Percentiles rank a stretch among this genome's conserved stretches.
These are phyloP conservation scores for Platichthys flesus DNA, from an alignment of 2,113 vertebrate species.

Conservation along the genomic window DNA sequence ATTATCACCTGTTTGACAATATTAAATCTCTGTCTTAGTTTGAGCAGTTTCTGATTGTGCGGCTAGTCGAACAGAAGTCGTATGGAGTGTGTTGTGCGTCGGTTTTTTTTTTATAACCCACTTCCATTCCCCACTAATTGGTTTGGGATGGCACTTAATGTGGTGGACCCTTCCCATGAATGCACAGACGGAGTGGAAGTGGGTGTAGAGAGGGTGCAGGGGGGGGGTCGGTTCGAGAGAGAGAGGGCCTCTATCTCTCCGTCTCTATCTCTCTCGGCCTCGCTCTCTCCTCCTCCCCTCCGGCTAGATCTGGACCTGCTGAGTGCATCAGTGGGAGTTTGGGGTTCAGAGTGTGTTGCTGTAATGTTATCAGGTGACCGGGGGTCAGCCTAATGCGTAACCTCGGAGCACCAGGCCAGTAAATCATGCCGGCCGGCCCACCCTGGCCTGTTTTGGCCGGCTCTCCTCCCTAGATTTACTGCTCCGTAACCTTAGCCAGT, in stretches of 20 bases:
- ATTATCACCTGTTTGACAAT: background rate
- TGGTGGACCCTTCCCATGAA: background rate
- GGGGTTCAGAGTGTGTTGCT: conserved; percentile 80
- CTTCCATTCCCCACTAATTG: background rate
- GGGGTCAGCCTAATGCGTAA: conserved; percentile 81
- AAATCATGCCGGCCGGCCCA: conserved; percentile 80
- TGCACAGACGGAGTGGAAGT: background rate
- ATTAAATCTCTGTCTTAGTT: background rate
- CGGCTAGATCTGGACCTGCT: conserved; percentile 69
- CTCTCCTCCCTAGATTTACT: conserved; percentile 82
- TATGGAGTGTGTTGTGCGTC: background rate
- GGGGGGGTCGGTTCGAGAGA: background rate
- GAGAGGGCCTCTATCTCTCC: conserved; percentile 42
- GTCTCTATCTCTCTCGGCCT: conserved; percentile 29
- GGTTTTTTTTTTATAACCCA: background rate
- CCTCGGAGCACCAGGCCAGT: conserved; percentile 75
- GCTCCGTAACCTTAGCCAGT: conserved; percentile 83
- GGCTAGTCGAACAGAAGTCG: too few species aligned
- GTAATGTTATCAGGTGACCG: conserved; percentile 80
- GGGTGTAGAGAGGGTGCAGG: background rate
- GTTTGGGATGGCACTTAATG: conserved; percentile 12
- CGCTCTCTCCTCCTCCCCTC: conserved; percentile 53
- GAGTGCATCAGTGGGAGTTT: conserved; percentile 79
- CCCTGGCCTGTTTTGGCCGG: conserved; percentile 75
- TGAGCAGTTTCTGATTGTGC: too few species aligned